Percentiles rank a stretch among this genome's conserved stretches.
phyloP scores from a whole-genome alignment of 2,888 invertebrate species.

The Euphydryas editha region DNA sequence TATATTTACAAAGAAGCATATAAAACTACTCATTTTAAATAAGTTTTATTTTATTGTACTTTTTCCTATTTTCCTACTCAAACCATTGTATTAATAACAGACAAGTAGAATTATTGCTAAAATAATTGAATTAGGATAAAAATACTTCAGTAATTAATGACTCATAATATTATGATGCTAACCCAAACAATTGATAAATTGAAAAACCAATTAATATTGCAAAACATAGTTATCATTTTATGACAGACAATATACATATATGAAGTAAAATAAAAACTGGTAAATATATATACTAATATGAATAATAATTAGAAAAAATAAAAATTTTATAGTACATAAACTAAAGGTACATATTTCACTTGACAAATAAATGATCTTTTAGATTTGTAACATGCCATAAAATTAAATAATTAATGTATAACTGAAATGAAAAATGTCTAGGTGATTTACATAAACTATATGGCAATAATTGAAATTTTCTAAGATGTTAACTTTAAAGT shows the following conservation, averaged over 20 bases:
- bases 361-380: no score
- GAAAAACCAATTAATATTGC: not conserved
- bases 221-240: conserved; percentile 1
- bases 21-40: no score
- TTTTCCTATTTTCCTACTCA: not conserved
- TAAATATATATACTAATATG: not conserved
- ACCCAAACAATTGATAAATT: conserved; percentile 3
- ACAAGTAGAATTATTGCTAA: not conserved
- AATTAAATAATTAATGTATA: no score
- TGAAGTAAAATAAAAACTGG: not conserved
- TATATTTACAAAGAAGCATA: conserved; percentile 3
- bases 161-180: not conserved
- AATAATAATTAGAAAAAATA: not conserved
- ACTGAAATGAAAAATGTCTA: no score
- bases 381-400: no score
- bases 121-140: conserved; percentile 8
- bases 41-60: no score
- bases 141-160: conserved; percentile 21
- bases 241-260: not conserved
- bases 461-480: no score
- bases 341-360: no score
- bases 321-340: not conserved
- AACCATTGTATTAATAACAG: not conserved
- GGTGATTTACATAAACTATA: no score
- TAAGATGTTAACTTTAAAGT: no score